Evolutionary conservation across 2,113 vertebrate genomes (phyloP).

Genomic region (Saguinus imperator): DNA sequence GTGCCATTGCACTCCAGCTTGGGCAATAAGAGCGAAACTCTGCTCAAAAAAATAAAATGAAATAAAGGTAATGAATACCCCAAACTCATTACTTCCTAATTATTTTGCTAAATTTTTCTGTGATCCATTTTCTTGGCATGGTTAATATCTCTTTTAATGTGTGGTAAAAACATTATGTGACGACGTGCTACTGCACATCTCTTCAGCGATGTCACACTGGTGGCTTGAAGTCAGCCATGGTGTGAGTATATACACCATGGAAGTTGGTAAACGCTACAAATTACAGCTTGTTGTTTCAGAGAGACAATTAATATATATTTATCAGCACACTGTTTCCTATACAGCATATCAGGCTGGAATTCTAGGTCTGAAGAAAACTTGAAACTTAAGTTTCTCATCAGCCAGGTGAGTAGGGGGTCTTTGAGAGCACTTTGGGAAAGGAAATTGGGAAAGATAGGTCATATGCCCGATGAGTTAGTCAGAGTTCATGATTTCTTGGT

Average conservation of each 20-base stretch:
- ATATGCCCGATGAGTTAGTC: neutral
- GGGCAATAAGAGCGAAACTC: no score
- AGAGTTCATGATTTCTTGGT: neutral
- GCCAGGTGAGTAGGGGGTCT: neutral
- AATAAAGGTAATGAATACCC: neutral
- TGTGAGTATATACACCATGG: neutral
- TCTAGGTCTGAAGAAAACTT: neutral
- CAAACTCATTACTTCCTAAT: neutral
- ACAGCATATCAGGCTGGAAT: neutral
- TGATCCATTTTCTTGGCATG: neutral
- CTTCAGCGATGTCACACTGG: neutral
- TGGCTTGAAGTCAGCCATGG: neutral
- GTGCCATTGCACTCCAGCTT: no score
- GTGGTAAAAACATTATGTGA: neutral
- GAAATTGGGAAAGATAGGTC: neutral
- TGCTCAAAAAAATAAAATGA: neutral
- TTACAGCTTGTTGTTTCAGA: neutral
- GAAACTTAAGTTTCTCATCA: neutral
- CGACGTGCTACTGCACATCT: neutral
- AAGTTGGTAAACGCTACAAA: constrained; percentile 20
- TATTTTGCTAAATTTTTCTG: neutral
- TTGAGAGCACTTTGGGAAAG: constrained; percentile 19
- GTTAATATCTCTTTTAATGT: neutral
- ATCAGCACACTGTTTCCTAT: neutral
- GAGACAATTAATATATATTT: neutral